Evolutionary conservation across 2,113 vertebrate genomes (phyloP).

Genomic region (Stercorarius parasiticus): DNA sequence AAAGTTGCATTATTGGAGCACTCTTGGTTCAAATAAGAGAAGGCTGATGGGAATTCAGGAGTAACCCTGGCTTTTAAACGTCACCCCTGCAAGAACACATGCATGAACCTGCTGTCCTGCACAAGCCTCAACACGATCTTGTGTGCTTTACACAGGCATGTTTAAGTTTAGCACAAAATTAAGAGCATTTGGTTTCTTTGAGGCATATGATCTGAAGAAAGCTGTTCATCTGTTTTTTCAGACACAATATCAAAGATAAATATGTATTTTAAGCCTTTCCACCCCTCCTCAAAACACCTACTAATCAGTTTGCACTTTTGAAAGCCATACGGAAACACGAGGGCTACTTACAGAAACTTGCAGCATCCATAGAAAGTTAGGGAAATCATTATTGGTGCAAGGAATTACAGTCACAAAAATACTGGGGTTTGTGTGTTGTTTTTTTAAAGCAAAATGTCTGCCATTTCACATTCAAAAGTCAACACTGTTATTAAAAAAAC

Average conservation of each 20-base stretch:
- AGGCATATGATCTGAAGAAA: not conserved
- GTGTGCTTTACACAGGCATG: not conserved
- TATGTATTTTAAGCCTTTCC: not conserved
- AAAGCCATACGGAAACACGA: not conserved
- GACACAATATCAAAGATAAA: not conserved
- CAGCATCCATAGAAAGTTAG: not conserved
- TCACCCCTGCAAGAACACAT: not conserved
- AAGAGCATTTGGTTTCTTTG: not conserved
- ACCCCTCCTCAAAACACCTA: not conserved
- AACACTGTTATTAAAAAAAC: not conserved
- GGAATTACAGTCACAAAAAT: not conserved
- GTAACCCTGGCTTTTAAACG: not conserved
- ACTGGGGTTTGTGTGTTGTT: not conserved
- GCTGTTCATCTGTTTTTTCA: not conserved
- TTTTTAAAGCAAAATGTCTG: not conserved
- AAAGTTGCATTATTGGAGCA: not conserved
- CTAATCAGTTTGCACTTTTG: not conserved
- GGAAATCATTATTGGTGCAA: not conserved
- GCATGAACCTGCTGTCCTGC: not conserved
- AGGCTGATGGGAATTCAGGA: not conserved
- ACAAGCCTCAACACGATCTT: not conserved
- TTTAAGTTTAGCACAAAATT: not conserved
- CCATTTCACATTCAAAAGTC: not conserved
- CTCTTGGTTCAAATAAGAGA: not conserved
- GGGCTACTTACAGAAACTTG: fast-evolving